Conservation (phyloP, 2,888 invertebrate species). For the Acronicta psi region DNA sequence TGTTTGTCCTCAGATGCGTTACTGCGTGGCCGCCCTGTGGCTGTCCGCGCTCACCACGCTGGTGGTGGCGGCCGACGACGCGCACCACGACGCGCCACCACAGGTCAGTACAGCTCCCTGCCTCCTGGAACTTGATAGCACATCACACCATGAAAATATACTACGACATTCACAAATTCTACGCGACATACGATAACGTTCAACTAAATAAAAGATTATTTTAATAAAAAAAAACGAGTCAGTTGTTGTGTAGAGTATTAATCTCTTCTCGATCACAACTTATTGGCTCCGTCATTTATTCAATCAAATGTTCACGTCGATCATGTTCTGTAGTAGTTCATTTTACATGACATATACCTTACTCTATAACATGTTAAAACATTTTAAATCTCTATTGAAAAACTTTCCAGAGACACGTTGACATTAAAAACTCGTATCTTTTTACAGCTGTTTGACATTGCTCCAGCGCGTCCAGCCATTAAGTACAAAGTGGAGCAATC, state of each 20-base stretch:
- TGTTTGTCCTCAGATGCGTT: slow-evolving; percentile 77
- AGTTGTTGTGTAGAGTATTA: too few species aligned
- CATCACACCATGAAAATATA: too few species aligned
- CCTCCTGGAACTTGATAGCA: too few species aligned
- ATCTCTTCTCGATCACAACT: slow-evolving; percentile 47
- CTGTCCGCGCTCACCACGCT: slow-evolving; percentile 79
- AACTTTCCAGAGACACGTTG: background rate
- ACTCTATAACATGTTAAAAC: background rate
- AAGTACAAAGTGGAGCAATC: slow-evolving; percentile 9
- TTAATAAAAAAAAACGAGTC: too few species aligned
- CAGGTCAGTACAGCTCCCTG: slow-evolving; percentile 69
- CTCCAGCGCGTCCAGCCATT: slow-evolving; percentile 5
- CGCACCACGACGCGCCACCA: slow-evolving; percentile 66
- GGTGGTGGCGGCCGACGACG: slow-evolving; percentile 73
- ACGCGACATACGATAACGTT: too few species aligned
- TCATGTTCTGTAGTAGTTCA: background rate
- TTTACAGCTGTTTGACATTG: slow-evolving; percentile 11
- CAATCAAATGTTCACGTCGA: slow-evolving; percentile 18
- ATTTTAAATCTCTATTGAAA: background rate
- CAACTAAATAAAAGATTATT: too few species aligned
- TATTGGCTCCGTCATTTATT: slow-evolving; percentile 36
- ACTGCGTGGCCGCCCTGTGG: slow-evolving; percentile 81
- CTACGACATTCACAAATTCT: too few species aligned
- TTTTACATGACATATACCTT: too few species aligned
- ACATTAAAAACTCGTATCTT: slow-evolving; percentile 3